Evolutionary conservation across 2,797 vertebrate genomes (phyloP).

Genomic region (Pipistrellus pipistrellus): DNA sequence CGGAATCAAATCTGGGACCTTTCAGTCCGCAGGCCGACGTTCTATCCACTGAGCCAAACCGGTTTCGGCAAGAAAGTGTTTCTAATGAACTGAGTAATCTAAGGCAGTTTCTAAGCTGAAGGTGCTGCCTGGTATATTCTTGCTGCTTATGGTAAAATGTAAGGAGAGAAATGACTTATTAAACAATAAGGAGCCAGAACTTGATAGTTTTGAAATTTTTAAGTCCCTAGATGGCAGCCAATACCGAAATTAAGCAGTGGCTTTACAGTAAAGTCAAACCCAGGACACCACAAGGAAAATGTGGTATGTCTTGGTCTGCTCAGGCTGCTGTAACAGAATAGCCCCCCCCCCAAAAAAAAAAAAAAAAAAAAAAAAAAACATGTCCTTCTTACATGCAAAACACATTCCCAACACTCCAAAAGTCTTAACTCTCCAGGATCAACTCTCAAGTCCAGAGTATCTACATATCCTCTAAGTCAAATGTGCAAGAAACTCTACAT

Average conservation of each 20-base stretch:
- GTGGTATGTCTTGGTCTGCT: not conserved
- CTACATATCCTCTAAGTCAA: not conserved
- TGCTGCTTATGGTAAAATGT: not conserved
- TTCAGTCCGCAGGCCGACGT: too few relatives aligned
- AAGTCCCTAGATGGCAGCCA: not conserved
- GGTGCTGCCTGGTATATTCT: not conserved
- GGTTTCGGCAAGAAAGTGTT: too few relatives aligned
- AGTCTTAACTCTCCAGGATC: not conserved
- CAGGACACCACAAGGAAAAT: not conserved
- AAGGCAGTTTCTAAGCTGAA: not conserved
- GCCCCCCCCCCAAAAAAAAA: too few relatives aligned
- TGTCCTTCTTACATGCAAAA: not conserved
- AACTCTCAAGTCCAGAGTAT: not conserved
- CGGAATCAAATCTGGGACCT: too few relatives aligned
- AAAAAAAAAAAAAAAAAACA: not conserved
- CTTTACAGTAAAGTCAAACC: constrained; percentile 17
- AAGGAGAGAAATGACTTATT: not conserved
- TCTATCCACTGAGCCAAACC: too few relatives aligned
- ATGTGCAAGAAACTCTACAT: not conserved
- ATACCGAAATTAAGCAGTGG: not conserved
- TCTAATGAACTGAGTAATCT: not conserved
- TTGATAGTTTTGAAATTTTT: not conserved
- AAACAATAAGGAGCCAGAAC: not conserved
- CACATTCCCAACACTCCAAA: not conserved
- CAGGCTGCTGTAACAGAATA: not conserved